Base-by-base conservation (phyloP, 2,113 vertebrate species). In the Ovibos moschatus region DNA sequence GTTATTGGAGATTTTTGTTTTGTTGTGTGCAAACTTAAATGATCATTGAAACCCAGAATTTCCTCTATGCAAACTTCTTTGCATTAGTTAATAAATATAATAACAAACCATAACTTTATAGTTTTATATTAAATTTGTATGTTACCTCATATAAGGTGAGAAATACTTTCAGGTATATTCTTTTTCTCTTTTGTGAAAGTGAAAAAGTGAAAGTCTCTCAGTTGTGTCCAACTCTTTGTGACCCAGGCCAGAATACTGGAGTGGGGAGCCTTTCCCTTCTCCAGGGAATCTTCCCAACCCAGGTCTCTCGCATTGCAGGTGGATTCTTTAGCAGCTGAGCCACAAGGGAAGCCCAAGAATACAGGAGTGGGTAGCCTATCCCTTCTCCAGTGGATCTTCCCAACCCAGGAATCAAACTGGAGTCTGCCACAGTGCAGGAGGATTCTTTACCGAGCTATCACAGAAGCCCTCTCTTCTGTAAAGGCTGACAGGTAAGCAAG, bases 381-480 rank as follows among this genome's bases (percentile, higher is more conserved):
- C 67, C 19, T 71, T 12, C 19, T 36, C 64, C 33, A 21, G n/a
- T 23, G 19, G 19, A 23, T 11, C 67, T 23, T 40, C n/a, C n/a
- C 17, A 1, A 36, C 0, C 8, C n/a, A 71, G 67, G n/a, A 71
- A 71, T 71, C 67, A 40, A 23, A 71, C 67, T 10, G 0, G 67
- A 12, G n/a, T 40, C n/a, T 1, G 1, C n/a, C 2, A 5, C 67
- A 3, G 1, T 23, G 19, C 67, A 40, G n/a, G n/a, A 5, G 67
- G 19, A 36, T 40, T 40, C 5, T 23, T 23, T 5, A 71, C n/a
- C 9, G 0, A 71, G 67, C 19, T 23, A 3, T 13, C 19, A 21
- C 2, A 40, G 67, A 23, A 23, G 67, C 19, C 19, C n/a, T 7
- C 71, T 11, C 7, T 27, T 62, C 30, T 8, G 2, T 27, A 74